Percentiles rank a stretch among this genome's conserved stretches.
phyloP scores from a whole-genome alignment of 2,113 vertebrate genomes.

The Lonchura striata region DNA sequence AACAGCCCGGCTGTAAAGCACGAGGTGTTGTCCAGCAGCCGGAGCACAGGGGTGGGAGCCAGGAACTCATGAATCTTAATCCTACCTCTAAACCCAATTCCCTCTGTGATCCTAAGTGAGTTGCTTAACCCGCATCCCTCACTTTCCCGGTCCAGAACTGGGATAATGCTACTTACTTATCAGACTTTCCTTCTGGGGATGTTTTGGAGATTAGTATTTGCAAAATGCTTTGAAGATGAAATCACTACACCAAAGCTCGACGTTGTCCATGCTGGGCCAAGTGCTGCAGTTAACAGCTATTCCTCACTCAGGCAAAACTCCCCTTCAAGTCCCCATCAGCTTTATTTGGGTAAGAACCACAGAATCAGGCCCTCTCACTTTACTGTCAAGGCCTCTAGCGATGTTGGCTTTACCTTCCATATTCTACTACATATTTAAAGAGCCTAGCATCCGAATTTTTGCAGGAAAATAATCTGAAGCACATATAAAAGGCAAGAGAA shows the following conservation, averaged over 20 bases:
- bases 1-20: slow-evolving; percentile 30
- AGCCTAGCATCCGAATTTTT: background rate
- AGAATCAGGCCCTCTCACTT: background rate
- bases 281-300: background rate
- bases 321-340: background rate
- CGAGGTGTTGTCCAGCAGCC: slow-evolving; percentile 37
- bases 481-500: slow-evolving; percentile 60
- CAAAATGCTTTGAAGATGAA: slow-evolving; percentile 65
- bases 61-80: slow-evolving; percentile 58
- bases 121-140: slow-evolving; percentile 35
- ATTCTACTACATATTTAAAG: slow-evolving; percentile 59
- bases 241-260: background rate
- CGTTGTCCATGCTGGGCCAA: background rate
- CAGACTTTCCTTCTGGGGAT: slow-evolving; percentile 55
- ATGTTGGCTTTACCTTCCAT: slow-evolving; percentile 16
- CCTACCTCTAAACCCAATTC: slow-evolving; percentile 50
- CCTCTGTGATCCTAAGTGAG: slow-evolving; percentile 25
- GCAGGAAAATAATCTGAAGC: slow-evolving; percentile 49
- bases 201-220: slow-evolving; percentile 48
- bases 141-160: slow-evolving; percentile 36
- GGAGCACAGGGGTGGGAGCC: background rate
- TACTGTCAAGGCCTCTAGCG: background rate
- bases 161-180: slow-evolving; percentile 59
- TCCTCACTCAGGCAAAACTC: background rate
- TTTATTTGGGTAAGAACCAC: background rate